Conservation (phyloP, 2,888 invertebrate species). For the Synergus itoensis region DNA sequence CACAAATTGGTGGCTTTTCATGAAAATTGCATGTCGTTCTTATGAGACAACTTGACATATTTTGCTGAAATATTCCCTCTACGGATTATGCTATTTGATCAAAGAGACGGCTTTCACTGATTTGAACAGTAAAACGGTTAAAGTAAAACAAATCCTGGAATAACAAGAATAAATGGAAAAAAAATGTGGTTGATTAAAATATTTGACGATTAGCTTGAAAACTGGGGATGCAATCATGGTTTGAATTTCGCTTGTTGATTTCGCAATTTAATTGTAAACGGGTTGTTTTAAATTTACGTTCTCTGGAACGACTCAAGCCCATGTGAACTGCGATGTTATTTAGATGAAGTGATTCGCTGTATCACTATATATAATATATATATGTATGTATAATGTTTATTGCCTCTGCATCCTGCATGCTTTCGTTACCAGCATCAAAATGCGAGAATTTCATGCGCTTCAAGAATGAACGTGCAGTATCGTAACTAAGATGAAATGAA, state of each 20-base stretch:
- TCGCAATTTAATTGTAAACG: slow-evolving; percentile 3
- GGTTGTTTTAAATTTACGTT: slow-evolving; percentile 12
- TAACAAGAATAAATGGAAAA: background rate
- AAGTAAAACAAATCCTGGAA: background rate
- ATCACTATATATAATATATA: background rate
- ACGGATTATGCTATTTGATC: slow-evolving; percentile 1
- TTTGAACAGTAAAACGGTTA: background rate
- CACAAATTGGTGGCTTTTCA: background rate
- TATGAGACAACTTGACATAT: slow-evolving; percentile 17
- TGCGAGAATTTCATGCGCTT: slow-evolving; percentile 36
- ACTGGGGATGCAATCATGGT: background rate
- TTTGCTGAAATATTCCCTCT: slow-evolving; percentile 1
- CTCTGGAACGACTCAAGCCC: background rate
- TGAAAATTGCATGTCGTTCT: slow-evolving; percentile 7
- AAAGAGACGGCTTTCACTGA: slow-evolving; percentile 6
- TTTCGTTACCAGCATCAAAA: slow-evolving; percentile 35
- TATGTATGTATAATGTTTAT: slow-evolving; percentile 7
- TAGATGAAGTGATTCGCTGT: slow-evolving; percentile 12
- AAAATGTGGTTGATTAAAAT: background rate
- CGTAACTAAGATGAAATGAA: background rate
- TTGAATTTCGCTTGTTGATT: slow-evolving; percentile 5
- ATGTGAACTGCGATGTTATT: background rate
- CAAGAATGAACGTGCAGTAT: slow-evolving; percentile 4
- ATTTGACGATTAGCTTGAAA: background rate
- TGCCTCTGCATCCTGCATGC: slow-evolving; percentile 22